Conservation (phyloP, 2,797 vertebrate genomes). For the Chelonia mydas region DNA sequence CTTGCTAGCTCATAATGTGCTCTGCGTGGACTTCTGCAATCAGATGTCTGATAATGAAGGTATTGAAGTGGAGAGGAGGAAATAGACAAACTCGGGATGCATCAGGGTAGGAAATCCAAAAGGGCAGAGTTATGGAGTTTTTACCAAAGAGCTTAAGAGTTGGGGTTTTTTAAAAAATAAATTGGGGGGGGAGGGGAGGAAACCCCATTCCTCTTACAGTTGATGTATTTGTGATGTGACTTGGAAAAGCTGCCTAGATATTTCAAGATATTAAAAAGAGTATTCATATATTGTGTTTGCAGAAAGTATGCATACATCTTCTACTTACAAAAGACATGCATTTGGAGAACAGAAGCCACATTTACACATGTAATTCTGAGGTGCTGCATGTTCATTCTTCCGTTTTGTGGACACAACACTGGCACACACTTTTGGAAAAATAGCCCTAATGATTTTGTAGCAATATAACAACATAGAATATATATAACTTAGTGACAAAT, state of each 20-base stretch:
- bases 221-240: neutral
- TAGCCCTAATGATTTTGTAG: neutral
- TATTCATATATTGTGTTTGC: neutral
- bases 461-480: neutral
- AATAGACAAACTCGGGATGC: neutral
- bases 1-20: neutral
- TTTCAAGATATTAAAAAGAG: neutral
- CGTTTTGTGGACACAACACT: neutral
- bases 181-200: neutral
- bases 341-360: neutral
- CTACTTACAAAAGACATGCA: neutral
- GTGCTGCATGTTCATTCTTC: neutral
- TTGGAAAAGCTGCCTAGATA: neutral
- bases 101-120: neutral
- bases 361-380: neutral
- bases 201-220: neutral
- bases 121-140: neutral
- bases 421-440: conserved; percentile 9
- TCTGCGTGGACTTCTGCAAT: conserved; percentile 26
- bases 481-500: neutral
- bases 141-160: neutral
- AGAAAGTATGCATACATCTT: neutral
- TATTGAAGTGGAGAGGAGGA: conserved; percentile 31
- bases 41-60: neutral
- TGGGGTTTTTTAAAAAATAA: neutral